Base-by-base conservation (phyloP, 2,113 vertebrate genomes). In the Patagioenas fasciata region DNA sequence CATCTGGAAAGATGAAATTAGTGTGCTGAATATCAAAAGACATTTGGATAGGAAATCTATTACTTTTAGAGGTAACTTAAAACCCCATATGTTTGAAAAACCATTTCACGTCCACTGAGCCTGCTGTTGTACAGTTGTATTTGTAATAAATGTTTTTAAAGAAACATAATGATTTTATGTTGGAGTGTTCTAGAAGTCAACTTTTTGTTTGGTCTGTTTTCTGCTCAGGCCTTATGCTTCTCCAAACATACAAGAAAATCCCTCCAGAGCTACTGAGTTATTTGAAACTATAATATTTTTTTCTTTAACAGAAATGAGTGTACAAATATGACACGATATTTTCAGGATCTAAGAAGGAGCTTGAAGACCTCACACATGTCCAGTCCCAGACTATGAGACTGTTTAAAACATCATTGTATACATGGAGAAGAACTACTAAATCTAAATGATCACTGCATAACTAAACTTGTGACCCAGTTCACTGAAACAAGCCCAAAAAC, bases 61-160 rank as follows among this genome's bases (percentile, higher is more conserved):
- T 87, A 40, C 16, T 58, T 19, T 54, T 40, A 66, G 42, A 54
- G 4, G 34, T 34, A 69, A 62, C 10, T 91, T 80, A 88, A 81
- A 85, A 48, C 10, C 15, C 42, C 9, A 2, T 19, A 31, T 2
- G 8, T 57, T 26, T 89, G 47, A 38, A 74, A 93, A 80, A 53
- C 1, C 1, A 4, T 65, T 84, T 56, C 26, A 53, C 1, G 1
- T 50, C 34, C 32, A 54, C 57, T 1, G 0, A 47, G 31, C 23
- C n/a, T 82, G 14, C 42, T 58, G 11, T 28, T 66, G 10, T 54
- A 61, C 23, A 89, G 24, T 38, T 69, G 23, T 32, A 48, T 56
- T 85, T 69, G 14, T 31, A 48, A 40, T 23, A 38, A 80, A 44
- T 26, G 3, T 17, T 85, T 84, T 57, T 50, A 54, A 91, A 79